Conservation (phyloP, 2,888 invertebrate species). For the Rhamnusium bicolor region DNA sequence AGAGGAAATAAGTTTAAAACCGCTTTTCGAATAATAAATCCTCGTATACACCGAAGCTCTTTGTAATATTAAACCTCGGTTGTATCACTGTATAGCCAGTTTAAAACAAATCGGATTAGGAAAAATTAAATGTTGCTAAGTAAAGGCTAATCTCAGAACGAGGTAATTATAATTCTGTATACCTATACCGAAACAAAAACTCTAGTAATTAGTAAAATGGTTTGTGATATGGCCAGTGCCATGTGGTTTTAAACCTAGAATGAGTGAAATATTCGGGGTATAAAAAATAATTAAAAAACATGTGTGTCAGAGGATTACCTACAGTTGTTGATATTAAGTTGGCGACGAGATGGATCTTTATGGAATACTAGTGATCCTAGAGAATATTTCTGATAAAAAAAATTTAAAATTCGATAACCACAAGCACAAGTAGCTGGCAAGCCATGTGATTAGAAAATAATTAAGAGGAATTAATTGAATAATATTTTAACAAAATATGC, state of each 20-base stretch:
- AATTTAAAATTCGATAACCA: too few species aligned
- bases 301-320: too few species aligned
- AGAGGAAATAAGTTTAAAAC: conserved; percentile 8
- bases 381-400: too few species aligned
- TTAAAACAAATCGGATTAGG: conserved; percentile 12
- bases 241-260: background rate
- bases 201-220: background rate
- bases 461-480: too few species aligned
- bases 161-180: background rate
- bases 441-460: too few species aligned
- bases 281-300: too few species aligned
- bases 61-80: conserved; percentile 13
- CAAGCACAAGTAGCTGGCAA: too few species aligned
- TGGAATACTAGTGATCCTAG: too few species aligned
- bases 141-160: background rate
- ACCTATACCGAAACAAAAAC: background rate
- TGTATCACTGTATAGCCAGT: conserved; percentile 12
- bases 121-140: background rate
- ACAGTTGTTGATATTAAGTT: too few species aligned
- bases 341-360: too few species aligned
- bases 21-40: conserved; percentile 7
- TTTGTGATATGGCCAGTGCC: background rate
- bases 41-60: conserved; percentile 3
- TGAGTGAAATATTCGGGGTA: too few species aligned
- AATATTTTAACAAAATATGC: too few species aligned